Evolutionary conservation across 2,888 invertebrate species (phyloP), one percentile per base, ranked within the genome.

Genomic region (Chydorus sphaericus): DNA sequence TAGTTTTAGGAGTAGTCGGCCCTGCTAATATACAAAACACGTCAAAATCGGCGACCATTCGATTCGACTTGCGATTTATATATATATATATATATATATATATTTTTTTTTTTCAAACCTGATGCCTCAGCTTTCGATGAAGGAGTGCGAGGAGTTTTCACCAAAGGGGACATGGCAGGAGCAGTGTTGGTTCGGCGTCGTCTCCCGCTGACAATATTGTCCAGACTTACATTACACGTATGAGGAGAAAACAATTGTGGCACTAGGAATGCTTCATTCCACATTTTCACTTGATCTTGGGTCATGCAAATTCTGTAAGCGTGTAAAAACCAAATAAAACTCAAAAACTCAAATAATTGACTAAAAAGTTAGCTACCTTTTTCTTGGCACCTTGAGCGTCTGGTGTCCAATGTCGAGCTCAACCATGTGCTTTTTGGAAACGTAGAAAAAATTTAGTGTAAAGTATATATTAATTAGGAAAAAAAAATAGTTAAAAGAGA

Each of bases 161-260:
- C 14, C 6, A 49, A 31, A 10, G 48, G 31, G 18, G 33, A 18
- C 11, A 20, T 10, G 14, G 18, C 28, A 10, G 31, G 36, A 11
- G 48, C 23, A 5, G 37, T 53, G 2, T 48, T 48, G 11, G 30
- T 33, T 44, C 56, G 50, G 30, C 51, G 38, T 31, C 58, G 38
- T 39, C 56, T 58, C 14, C 58, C 58, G 1, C 38, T 49, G 11
- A 58, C 33, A 23, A 58, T 56, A 23, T 58, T 58, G 29, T 58
- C 58, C 23, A 56, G 33, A 36, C 49, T 48, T 1, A 58, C 55
- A 23, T 44, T 37, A n/a, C 44, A 50, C 11, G 49, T 51, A 4
- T 38, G 37, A 4, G 51, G 55, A 11, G 55, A 49, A 55, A 55
- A 55, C 3, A 55, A 37, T 18, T 36, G 31, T 11, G 52, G 52